Conservation (phyloP, 1,140 invertebrate genomes). For the Ostrea denselamellosa region DNA sequence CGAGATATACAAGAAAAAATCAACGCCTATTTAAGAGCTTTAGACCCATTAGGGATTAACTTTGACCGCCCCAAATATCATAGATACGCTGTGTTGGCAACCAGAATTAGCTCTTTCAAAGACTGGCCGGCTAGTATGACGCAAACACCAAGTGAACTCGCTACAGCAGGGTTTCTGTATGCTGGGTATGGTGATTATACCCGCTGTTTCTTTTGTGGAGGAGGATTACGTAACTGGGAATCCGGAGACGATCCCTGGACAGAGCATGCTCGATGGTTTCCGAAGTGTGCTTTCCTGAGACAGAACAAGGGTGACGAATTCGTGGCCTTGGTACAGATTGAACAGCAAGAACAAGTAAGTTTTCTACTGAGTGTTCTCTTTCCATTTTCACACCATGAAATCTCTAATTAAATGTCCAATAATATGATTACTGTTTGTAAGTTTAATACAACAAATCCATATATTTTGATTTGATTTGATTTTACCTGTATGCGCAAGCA, state of each 20-base stretch:
- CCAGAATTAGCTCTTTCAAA: constrained; percentile 85
- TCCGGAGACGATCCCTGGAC: constrained; percentile 85
- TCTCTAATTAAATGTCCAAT: neutral
- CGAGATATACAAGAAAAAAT: neutral
- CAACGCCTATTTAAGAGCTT: neutral
- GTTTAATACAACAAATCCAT: neutral
- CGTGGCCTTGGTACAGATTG: constrained; percentile 48
- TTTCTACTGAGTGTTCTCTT: neutral
- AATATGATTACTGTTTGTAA: neutral
- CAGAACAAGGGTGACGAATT: constrained; percentile 85
- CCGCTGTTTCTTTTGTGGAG: constrained; percentile 89
- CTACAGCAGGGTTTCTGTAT: constrained; percentile 94
- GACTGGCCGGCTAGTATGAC: constrained; percentile 75
- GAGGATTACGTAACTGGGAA: constrained; percentile 87
- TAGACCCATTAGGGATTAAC: constrained; percentile 55
- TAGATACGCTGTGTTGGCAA: constrained; percentile 81
- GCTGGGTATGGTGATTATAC: constrained; percentile 81
- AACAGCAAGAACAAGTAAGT: neutral
- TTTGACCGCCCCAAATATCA: constrained; percentile 60
- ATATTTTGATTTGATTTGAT: neutral
- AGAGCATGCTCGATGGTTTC: constrained; percentile 83
- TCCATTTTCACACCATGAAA: neutral
- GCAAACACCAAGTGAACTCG: constrained; percentile 88
- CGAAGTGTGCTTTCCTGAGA: constrained; percentile 87
- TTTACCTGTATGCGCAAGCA: neutral